These are phyloP conservation scores for Puffinus mauretanicus DNA, from an alignment of 2,113 vertebrate genomes.

Conservation along the genomic window DNA sequence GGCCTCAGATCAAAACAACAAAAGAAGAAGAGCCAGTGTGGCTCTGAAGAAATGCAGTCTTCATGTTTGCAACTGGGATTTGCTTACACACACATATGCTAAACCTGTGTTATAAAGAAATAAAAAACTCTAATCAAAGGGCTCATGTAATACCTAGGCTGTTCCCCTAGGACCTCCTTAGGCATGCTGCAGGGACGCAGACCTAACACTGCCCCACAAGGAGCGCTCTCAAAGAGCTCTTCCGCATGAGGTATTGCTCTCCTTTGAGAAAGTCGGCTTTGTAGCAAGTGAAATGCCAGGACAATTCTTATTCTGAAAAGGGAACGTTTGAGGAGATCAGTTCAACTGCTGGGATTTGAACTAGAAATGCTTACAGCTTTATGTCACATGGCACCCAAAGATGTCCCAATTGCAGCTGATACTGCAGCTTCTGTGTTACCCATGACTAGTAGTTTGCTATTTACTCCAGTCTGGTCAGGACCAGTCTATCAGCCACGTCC, in stretches of 20 bases:
- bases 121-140: conserved; percentile 3
- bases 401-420: not conserved
- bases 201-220: not conserved
- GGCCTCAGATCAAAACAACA: conserved; percentile 60
- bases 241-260: not conserved
- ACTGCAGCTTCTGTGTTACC: not conserved
- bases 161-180: not conserved
- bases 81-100: not conserved
- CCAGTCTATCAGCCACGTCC: not conserved
- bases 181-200: not conserved
- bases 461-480: not conserved
- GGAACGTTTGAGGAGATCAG: not conserved
- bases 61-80: not conserved
- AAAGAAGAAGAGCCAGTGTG: not conserved
- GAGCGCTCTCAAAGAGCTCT: not conserved
- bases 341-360: not conserved
- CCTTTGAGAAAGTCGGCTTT: not conserved
- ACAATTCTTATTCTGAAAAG: not conserved
- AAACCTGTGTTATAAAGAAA: conserved; percentile 25
- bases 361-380: not conserved
- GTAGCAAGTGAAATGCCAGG: conserved; percentile 13
- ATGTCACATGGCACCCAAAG: not conserved
- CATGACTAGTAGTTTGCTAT: not conserved
- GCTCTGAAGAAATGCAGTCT: not conserved
- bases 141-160: not conserved